A percentile compares a stretch with the other conserved stretches of the same genome.
Evolutionary conservation across 2,113 vertebrate species (phyloP).

Genomic region (Macquaria ambigua): DNA sequence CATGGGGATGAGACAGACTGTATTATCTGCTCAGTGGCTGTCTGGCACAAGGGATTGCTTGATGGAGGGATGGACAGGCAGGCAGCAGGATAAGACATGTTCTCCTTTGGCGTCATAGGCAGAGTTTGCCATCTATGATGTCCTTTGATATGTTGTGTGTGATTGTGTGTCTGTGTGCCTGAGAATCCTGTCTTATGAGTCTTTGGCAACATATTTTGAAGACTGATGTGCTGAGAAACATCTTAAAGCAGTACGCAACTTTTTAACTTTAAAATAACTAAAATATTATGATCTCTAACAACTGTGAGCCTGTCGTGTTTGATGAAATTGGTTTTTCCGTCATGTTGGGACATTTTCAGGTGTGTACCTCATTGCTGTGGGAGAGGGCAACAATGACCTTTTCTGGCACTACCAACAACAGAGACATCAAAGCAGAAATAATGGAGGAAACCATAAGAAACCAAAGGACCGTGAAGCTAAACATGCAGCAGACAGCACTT

Average conservation of each 20-base stretch:
- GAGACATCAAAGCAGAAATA: conserved; percentile 46
- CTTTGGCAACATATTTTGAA: conserved; percentile 24
- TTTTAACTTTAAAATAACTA: conserved; percentile 29
- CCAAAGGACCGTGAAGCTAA: conserved; percentile 2
- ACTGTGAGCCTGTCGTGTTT: conserved; percentile 14
- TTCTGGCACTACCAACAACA: conserved; percentile 27
- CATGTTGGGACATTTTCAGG: conserved; percentile 14
- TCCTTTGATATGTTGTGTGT: conserved; percentile 47
- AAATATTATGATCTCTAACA: neutral
- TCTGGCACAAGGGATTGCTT: conserved; percentile 67
- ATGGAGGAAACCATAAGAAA: conserved; percentile 17
- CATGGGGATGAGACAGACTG: conserved; percentile 71
- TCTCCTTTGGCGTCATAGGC: conserved; percentile 41
- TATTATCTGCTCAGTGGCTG: conserved; percentile 73
- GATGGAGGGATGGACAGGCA: conserved; percentile 43
- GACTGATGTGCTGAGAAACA: neutral
- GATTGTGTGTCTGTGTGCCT: conserved; percentile 3
- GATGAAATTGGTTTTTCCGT: conserved; percentile 20
- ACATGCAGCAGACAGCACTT: neutral
- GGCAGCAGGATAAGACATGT: conserved; percentile 66
- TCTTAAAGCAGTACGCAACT: conserved; percentile 18
- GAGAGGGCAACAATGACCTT: conserved; percentile 45
- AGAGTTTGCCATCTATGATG: conserved; percentile 40
- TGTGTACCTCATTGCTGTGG: neutral
- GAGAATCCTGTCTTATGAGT: neutral